Evolutionary conservation across 2,888 invertebrate genomes (phyloP).

Genomic region (Brenthis ino): DNA sequence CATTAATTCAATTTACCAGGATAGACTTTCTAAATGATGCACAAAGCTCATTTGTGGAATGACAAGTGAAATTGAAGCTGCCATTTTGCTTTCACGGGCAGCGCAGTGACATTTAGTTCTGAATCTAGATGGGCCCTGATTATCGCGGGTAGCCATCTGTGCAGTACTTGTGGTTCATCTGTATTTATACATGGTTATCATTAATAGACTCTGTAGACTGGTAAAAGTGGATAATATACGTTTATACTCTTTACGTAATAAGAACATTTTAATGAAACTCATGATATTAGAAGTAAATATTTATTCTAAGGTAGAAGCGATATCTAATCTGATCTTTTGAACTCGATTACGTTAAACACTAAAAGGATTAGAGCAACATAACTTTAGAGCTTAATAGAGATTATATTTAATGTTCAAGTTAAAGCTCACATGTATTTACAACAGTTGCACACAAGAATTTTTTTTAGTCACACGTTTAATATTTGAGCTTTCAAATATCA

Average conservation of each 20-base stretch:
- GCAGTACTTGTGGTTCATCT: slow-evolving; percentile 47
- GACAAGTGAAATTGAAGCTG: slow-evolving; percentile 68
- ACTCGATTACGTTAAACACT: slow-evolving; percentile 36
- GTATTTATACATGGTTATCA: slow-evolving; percentile 42
- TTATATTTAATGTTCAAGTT: slow-evolving; percentile 15
- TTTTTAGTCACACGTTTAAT: background rate
- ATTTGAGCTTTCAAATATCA: background rate
- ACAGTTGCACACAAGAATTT: background rate
- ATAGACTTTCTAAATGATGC: slow-evolving; percentile 76
- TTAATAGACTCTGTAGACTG: slow-evolving; percentile 16
- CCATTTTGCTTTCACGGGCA: slow-evolving; percentile 61
- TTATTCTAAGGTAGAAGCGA: slow-evolving; percentile 34
- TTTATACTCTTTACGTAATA: background rate
- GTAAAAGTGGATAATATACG: slow-evolving; percentile 1
- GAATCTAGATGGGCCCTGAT: slow-evolving; percentile 65
- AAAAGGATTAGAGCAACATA: slow-evolving; percentile 23
- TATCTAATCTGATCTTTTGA: slow-evolving; percentile 35
- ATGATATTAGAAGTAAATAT: background rate
- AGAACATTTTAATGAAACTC: background rate
- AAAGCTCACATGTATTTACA: background rate
- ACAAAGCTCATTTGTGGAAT: slow-evolving; percentile 74
- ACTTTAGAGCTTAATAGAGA: background rate
- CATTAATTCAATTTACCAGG: slow-evolving; percentile 62
- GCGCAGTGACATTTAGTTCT: slow-evolving; percentile 59
- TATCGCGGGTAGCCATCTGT: slow-evolving; percentile 56